Evolutionary conservation across 1,140 invertebrate genomes (phyloP).

Genomic region (Meteorus sp.): DNA sequence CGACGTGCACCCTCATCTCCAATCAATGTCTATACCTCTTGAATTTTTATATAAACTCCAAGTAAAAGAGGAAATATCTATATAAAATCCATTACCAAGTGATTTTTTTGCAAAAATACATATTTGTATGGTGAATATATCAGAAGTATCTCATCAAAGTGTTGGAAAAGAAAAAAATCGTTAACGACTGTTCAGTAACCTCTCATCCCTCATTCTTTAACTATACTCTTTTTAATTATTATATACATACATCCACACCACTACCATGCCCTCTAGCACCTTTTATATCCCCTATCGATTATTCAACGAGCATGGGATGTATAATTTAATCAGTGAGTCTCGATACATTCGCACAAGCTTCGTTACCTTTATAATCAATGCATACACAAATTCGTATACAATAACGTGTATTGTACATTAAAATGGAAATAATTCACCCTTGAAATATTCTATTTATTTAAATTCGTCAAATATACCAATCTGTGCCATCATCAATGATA

Average conservation of each 20-base stretch:
- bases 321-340: slow-evolving; percentile 31
- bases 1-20: no score
- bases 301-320: slow-evolving; percentile 30
- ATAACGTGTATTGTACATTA: no score
- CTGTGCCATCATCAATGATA: neutral
- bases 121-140: slow-evolving; percentile 6
- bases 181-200: slow-evolving; percentile 23
- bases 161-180: slow-evolving; percentile 23
- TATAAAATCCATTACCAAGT: no score
- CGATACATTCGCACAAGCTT: slow-evolving; percentile 24
- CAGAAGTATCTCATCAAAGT: slow-evolving; percentile 19
- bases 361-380: slow-evolving; percentile 16
- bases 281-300: slow-evolving; percentile 31
- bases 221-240: neutral
- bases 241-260: slow-evolving; percentile 17
- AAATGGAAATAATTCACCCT: neutral
- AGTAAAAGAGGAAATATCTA: no score
- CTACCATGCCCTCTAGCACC: no score
- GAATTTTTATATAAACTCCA: no score
- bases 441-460: neutral
- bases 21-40: no score
- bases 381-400: neutral
- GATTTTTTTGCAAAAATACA: neutral
- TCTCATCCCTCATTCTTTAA: slow-evolving; percentile 9
- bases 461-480: neutral